Evolutionary conservation across 2,113 vertebrate genomes (phyloP).

Genomic region (Ammodytes marinus): DNA sequence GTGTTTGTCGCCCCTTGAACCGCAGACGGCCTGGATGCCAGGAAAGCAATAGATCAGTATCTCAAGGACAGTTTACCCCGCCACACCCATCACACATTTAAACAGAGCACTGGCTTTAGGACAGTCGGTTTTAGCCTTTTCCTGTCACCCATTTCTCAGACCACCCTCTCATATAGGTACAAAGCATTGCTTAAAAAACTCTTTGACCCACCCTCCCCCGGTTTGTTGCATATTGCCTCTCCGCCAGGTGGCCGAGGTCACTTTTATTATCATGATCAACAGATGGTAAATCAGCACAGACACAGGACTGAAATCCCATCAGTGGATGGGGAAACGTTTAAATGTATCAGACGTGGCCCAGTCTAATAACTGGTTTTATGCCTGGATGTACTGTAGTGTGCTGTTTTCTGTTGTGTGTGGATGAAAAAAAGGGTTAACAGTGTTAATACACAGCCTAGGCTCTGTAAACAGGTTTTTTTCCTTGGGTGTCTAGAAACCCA

Average conservation of each 20-base stretch:
- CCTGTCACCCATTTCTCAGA: conserved; percentile 27
- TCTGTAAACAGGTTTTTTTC: too few species aligned
- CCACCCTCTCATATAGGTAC: not conserved
- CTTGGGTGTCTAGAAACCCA: too few species aligned
- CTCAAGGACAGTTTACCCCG: conserved; percentile 72
- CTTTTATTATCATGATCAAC: conserved; percentile 47
- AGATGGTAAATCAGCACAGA: conserved; percentile 57
- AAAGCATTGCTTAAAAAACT: conserved; percentile 3
- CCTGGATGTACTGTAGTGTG: not conserved
- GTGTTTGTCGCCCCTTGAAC: conserved; percentile 37
- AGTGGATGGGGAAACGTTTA: conserved; percentile 27
- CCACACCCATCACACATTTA: conserved; percentile 44
- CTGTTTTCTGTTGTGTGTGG: not conserved
- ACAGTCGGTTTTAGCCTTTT: conserved; percentile 51
- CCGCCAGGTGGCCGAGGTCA: conserved; percentile 57
- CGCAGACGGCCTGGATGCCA: conserved; percentile 49
- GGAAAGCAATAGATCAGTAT: conserved; percentile 74
- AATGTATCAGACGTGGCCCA: not conserved
- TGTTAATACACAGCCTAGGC: too few species aligned
- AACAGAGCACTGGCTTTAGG: conserved; percentile 36
- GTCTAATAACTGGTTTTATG: conserved; percentile 8
- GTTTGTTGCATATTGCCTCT: conserved; percentile 11
- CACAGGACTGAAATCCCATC: conserved; percentile 41
- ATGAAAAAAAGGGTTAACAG: not conserved
- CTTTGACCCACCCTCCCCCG: not conserved